phyloP scores from a whole-genome alignment of 2,797 vertebrate genomes.

The Onychomys arenicola region DNA sequence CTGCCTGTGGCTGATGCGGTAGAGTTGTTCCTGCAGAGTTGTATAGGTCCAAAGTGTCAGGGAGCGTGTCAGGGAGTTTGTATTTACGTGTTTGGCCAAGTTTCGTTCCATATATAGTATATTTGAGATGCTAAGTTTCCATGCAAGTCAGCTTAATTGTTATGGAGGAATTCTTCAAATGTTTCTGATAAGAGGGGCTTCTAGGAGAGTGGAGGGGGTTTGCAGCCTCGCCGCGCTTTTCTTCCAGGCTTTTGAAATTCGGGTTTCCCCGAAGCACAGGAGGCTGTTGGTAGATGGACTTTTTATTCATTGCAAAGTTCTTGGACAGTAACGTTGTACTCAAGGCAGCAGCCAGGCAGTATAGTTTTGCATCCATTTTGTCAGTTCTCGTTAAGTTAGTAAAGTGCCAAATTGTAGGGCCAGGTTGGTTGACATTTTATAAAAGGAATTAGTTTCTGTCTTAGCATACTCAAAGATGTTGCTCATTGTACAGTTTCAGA shows the following conservation, averaged over 20 bases:
- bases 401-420: slow-evolving; percentile 43
- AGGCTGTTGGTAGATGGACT: slow-evolving; percentile 9
- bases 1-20: slow-evolving; percentile 64
- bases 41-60: slow-evolving; percentile 47
- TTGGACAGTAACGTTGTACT: slow-evolving; percentile 36
- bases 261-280: accelerated
- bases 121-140: slow-evolving; percentile 81
- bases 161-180: slow-evolving; percentile 80
- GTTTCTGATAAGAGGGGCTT: slow-evolving; percentile 83
- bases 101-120: slow-evolving; percentile 85
- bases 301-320: slow-evolving; percentile 82
- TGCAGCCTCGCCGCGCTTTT: neutral
- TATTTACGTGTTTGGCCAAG: slow-evolving; percentile 78
- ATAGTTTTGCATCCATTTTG: slow-evolving; percentile 78
- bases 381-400: slow-evolving; percentile 66
- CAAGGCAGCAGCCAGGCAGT: neutral
- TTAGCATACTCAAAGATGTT: slow-evolving; percentile 9
- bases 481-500: slow-evolving; percentile 61
- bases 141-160: slow-evolving; percentile 83
- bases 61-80: slow-evolving; percentile 55
- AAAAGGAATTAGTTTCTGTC: neutral
- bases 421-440: slow-evolving; percentile 53
- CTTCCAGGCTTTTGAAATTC: neutral
- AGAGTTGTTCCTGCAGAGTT: slow-evolving; percentile 70
- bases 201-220: neutral